Percentiles rank a stretch among this genome's conserved stretches.
Evolutionary conservation across 2,888 invertebrate genomes (phyloP).

Genomic region (Eupithecia tripunctaria): DNA sequence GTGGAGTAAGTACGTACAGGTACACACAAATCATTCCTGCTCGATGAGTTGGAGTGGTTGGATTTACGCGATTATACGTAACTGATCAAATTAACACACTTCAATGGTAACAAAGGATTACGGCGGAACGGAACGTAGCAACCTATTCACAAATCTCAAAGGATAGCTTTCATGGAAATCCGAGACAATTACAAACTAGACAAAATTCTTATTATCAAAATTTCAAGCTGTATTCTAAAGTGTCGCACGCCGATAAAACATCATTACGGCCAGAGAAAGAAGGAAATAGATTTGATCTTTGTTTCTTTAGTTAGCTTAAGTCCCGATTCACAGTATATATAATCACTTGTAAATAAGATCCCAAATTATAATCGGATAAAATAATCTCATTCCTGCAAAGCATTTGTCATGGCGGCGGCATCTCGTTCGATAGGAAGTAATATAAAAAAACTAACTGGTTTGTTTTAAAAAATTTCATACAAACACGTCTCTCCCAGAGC

Average conservation of each 20-base stretch:
- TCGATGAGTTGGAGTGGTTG: constrained; percentile 24
- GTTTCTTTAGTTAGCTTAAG: no score
- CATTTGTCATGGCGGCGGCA: neutral
- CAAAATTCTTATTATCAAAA: neutral
- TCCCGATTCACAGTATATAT: neutral
- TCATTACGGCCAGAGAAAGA: neutral
- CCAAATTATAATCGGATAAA: neutral
- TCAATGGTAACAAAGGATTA: constrained; percentile 24
- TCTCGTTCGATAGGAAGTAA: neutral
- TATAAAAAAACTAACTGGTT: neutral
- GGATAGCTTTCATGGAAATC: neutral
- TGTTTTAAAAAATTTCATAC: neutral
- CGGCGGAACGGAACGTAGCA: neutral
- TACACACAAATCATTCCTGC: constrained; percentile 21
- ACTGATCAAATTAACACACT: constrained; percentile 20
- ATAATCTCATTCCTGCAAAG: neutral
- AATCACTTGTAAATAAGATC: neutral
- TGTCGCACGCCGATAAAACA: neutral
- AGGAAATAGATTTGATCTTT: neutral
- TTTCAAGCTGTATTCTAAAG: neutral
- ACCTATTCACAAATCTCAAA: neutral
- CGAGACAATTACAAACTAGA: neutral
- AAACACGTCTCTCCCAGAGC: constrained; percentile 14
- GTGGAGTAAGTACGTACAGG: neutral
- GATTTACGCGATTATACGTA: constrained; percentile 25